These are phyloP conservation scores for Triplophysa dalaica DNA, from an alignment of 2,113 vertebrate genomes.

Conservation along the genomic window DNA sequence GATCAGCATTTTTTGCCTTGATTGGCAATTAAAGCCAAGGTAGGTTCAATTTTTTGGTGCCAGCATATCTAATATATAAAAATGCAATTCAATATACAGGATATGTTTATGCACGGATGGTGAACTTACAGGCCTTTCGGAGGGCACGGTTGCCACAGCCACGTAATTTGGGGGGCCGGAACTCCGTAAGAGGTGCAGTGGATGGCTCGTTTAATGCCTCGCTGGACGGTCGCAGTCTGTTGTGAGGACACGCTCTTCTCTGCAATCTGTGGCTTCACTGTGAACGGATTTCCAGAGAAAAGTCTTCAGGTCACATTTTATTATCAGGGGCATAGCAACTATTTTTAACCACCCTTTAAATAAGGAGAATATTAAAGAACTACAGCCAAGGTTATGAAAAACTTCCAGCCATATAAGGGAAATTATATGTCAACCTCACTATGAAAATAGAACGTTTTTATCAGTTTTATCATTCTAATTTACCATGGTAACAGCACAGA, in stretches of 20 bases:
- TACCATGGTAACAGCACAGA: too few species aligned
- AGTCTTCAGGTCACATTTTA: neutral
- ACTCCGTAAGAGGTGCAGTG: slow-evolving; percentile 87
- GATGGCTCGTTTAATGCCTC: slow-evolving; percentile 81
- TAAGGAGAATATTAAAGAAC: too few species aligned
- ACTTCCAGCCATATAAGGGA: too few species aligned
- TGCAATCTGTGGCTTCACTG: slow-evolving; percentile 92
- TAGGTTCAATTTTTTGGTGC: too few species aligned
- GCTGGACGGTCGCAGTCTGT: slow-evolving; percentile 75
- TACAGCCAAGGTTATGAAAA: too few species aligned
- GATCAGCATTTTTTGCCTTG: neutral
- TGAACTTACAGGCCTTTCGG: slow-evolving; percentile 85
- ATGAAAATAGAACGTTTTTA: too few species aligned
- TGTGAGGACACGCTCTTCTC: slow-evolving; percentile 86
- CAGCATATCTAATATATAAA: too few species aligned
- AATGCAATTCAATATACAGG: too few species aligned
- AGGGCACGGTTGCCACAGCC: slow-evolving; percentile 89
- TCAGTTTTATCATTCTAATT: too few species aligned
- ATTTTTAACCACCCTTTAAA: too few species aligned
- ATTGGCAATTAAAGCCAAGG: too few species aligned
- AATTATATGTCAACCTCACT: too few species aligned
- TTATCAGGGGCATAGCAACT: neutral
- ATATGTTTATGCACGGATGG: neutral
- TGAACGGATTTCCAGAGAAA: slow-evolving; percentile 32
- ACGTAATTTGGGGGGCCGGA: slow-evolving; percentile 83